These are phyloP conservation scores for Rhegmatorhina hoffmannsi DNA, from an alignment of 2,113 vertebrate genomes.

Conservation along the genomic window DNA sequence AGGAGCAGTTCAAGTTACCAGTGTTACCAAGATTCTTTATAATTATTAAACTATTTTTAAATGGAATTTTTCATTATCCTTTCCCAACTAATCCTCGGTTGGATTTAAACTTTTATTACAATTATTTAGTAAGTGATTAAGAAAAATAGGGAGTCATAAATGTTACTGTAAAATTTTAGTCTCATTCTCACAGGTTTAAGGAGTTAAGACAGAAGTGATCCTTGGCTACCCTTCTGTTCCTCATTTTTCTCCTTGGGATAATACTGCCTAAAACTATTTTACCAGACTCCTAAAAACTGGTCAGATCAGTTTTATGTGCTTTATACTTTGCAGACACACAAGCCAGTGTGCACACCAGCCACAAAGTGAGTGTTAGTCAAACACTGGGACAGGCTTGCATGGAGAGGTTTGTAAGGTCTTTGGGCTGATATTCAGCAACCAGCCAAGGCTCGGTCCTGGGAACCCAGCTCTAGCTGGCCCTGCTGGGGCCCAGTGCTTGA, in stretches of 20 bases:
- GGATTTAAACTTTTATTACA: background rate
- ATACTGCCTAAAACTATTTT: background rate
- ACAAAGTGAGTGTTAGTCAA: background rate
- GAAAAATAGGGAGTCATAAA: background rate
- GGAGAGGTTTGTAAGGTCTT: background rate
- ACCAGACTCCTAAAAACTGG: background rate
- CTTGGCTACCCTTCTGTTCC: background rate
- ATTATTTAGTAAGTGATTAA: background rate
- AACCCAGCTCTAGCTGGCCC: background rate
- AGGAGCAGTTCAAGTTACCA: background rate
- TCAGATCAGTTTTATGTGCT: background rate
- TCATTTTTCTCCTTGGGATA: background rate
- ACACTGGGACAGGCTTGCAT: background rate
- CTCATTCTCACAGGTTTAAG: background rate
- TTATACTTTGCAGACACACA: background rate
- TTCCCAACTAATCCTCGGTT: background rate
- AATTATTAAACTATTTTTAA: background rate
- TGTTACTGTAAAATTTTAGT: background rate
- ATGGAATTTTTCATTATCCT: background rate
- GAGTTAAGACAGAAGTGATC: background rate
- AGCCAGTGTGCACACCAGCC: background rate
- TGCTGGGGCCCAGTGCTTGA: background rate
- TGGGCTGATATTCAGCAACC: background rate
- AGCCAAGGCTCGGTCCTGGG: background rate
- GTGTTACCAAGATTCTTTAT: no score